phyloP scores from a whole-genome alignment of 2,113 vertebrate genomes.

The Hippocampus guttulatus region DNA sequence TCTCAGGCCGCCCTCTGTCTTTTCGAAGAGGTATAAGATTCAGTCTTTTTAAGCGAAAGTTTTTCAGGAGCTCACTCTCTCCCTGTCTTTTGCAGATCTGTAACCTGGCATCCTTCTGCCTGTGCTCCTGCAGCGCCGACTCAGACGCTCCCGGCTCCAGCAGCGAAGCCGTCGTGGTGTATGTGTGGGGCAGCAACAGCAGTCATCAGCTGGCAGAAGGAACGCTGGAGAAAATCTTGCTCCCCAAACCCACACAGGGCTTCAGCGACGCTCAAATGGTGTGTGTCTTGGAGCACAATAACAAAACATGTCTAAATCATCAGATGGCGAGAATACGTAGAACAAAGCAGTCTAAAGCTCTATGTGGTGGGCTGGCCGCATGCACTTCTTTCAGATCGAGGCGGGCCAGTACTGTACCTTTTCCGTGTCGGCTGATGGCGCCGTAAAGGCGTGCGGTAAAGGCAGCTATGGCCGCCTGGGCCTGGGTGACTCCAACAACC shows the following conservation, averaged over 20 bases:
- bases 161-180: constrained; percentile 69
- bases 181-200: constrained; percentile 81
- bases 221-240: constrained; percentile 78
- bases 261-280: constrained; percentile 79
- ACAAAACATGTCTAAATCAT: neutral
- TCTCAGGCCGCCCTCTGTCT: constrained; percentile 75
- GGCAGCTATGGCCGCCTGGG: constrained; percentile 79
- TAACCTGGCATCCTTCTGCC: constrained; percentile 74
- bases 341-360: too few species aligned
- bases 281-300: constrained; percentile 19
- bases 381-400: constrained; percentile 66
- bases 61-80: neutral
- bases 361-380: too few species aligned
- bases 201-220: constrained; percentile 80
- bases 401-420: constrained; percentile 81
- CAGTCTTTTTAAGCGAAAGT: too few species aligned
- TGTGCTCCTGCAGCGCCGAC: constrained; percentile 71
- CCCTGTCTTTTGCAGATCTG: constrained; percentile 66
- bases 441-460: constrained; percentile 78
- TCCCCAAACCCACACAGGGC: constrained; percentile 77
- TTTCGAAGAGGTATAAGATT: constrained; percentile 72
- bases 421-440: constrained; percentile 74
- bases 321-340: too few species aligned
- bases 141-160: constrained; percentile 55
- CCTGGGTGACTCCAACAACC: constrained; percentile 79